Percentiles rank a stretch among this genome's conserved stretches.
These are phyloP conservation scores for Anas bernieri DNA, from an alignment of 2,797 vertebrate genomes.

Conservation along the genomic window DNA sequence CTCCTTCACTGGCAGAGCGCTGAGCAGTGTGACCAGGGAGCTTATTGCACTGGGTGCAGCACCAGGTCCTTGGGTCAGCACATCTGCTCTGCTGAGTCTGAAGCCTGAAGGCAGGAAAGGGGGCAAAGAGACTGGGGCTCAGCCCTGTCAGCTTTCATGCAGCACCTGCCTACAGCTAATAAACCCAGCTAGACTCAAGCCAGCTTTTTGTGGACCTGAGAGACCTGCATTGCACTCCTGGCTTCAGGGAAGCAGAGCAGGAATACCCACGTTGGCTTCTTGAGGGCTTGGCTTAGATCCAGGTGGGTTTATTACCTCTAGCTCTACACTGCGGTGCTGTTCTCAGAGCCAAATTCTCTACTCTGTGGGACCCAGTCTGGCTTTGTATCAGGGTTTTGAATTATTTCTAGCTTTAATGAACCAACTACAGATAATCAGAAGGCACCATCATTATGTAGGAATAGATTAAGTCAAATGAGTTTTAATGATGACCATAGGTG, in stretches of 20 bases:
- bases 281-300: not conserved
- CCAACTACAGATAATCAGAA: not conserved
- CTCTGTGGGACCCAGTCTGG: not conserved
- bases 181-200: not conserved
- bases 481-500: not conserved
- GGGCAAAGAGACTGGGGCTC: not conserved
- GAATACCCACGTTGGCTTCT: not conserved
- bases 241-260: not conserved
- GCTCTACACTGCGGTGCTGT: not conserved
- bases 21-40: not conserved
- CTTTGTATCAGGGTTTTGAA: not conserved
- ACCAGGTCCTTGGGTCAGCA: not conserved
- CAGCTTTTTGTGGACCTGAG: not conserved
- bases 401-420: constrained; percentile 12
- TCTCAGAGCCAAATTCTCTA: not conserved
- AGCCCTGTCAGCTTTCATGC: not conserved
- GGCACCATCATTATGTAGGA: not conserved
- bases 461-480: constrained; percentile 9
- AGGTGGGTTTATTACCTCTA: not conserved
- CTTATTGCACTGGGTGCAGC: not conserved
- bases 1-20: not conserved
- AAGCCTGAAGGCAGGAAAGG: not conserved
- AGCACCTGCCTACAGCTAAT: not conserved
- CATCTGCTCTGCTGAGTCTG: not conserved
- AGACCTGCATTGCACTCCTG: not conserved